These are phyloP conservation scores for Drosophila flavopinicola DNA, from an alignment of 2,888 invertebrate species.

Conservation along the genomic window DNA sequence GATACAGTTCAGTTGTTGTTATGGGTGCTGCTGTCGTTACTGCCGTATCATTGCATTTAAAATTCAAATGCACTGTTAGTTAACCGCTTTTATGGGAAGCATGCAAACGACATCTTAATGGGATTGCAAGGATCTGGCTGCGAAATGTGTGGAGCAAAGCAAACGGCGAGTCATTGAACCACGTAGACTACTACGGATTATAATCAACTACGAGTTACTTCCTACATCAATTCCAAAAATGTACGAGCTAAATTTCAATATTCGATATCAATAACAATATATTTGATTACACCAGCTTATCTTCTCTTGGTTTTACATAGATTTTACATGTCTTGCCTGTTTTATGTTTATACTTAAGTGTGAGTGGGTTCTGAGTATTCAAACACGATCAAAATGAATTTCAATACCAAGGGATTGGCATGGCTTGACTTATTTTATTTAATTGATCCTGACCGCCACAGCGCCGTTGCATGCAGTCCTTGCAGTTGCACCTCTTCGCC, in stretches of 20 bases:
- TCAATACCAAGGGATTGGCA: constrained; percentile 43
- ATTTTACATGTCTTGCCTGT: background rate
- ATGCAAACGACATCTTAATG: constrained; percentile 43
- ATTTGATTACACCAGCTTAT: background rate
- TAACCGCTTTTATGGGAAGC: constrained; percentile 52
- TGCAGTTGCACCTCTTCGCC: constrained; percentile 34
- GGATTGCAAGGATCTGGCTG: background rate
- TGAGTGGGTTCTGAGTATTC: background rate
- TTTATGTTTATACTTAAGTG: too few species aligned
- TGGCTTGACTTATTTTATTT: background rate
- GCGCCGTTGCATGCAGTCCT: constrained; percentile 30
- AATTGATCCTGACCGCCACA: constrained; percentile 13
- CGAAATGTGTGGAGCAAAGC: background rate
- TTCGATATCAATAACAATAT: too few species aligned
- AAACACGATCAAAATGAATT: background rate
- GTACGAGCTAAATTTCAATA: background rate
- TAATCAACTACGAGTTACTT: background rate
- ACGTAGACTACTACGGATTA: background rate
- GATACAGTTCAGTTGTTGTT: constrained; percentile 24
- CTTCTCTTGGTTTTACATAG: constrained; percentile 1
- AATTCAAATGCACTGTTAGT: constrained; percentile 69
- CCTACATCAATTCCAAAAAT: background rate
- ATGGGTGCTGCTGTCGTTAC: constrained; percentile 46
- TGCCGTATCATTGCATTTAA: constrained; percentile 60
- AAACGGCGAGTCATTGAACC: background rate